A percentile compares a stretch with the other conserved stretches of the same genome.
Evolutionary conservation across 2,888 invertebrate species (phyloP).

Genomic region (Chromoteleia sp.): DNA sequence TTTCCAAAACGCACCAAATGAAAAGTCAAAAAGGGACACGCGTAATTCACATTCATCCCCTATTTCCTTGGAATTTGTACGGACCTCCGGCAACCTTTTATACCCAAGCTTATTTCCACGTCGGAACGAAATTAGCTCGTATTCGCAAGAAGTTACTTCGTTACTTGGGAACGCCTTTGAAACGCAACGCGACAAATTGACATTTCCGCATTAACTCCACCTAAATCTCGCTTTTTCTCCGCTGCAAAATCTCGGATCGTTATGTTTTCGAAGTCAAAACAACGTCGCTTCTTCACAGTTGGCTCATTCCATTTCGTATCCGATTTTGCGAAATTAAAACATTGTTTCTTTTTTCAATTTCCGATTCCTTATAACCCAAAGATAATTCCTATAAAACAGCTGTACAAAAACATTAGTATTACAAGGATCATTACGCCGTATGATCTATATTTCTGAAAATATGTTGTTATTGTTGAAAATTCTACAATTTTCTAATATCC

Average conservation of each 20-base stretch:
- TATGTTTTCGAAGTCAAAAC: too few relatives aligned
- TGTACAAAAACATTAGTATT: too few relatives aligned
- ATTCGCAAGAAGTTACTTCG: slow-evolving; percentile 53
- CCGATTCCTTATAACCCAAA: too few relatives aligned
- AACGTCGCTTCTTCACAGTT: too few relatives aligned
- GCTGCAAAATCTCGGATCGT: background rate
- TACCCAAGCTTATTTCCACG: slow-evolving; percentile 41
- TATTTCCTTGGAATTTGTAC: slow-evolving; percentile 38
- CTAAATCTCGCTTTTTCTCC: slow-evolving; percentile 25
- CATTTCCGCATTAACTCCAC: slow-evolving; percentile 40
- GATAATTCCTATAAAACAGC: too few relatives aligned
- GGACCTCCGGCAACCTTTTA: slow-evolving; percentile 37
- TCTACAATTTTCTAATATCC: too few relatives aligned
- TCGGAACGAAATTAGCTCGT: slow-evolving; percentile 55
- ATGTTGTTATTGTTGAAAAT: too few relatives aligned
- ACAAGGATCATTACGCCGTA: too few relatives aligned
- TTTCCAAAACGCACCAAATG: background rate
- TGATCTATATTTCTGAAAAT: too few relatives aligned
- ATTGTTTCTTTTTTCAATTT: too few relatives aligned
- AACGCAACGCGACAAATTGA: slow-evolving; percentile 56
- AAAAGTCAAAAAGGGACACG: slow-evolving; percentile 12
- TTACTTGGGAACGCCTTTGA: slow-evolving; percentile 39
- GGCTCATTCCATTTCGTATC: too few relatives aligned
- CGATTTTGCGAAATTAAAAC: too few relatives aligned
- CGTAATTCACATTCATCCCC: slow-evolving; percentile 14